Evolutionary conservation across 2,113 vertebrate species (phyloP).

Genomic region (Pipa parva): DNA sequence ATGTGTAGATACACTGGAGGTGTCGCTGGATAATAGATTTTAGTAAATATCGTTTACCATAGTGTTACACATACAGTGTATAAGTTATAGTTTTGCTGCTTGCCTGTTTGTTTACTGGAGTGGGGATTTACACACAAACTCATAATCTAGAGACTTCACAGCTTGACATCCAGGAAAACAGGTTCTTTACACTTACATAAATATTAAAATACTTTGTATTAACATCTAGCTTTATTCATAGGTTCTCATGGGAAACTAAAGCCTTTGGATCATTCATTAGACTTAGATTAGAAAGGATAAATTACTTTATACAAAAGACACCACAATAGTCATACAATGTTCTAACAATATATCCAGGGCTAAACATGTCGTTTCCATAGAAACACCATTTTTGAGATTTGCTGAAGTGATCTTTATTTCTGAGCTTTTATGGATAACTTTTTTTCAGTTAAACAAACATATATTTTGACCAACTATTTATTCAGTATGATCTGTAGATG

Average conservation of each 20-base stretch:
- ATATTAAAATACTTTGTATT: not conserved
- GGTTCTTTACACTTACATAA: not conserved
- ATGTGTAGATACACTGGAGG: too few relatives aligned
- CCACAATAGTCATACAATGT: not conserved
- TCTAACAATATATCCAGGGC: not conserved
- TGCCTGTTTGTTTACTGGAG: too few relatives aligned
- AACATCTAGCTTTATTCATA: not conserved
- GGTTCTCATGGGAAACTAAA: not conserved
- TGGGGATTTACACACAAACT: not conserved
- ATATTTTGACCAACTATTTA: not conserved
- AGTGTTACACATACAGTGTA: too few relatives aligned
- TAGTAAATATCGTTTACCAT: too few relatives aligned
- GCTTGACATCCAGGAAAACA: not conserved
- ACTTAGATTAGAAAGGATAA: not conserved
- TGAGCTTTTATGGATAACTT: not conserved
- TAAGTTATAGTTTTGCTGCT: too few relatives aligned
- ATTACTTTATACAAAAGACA: not conserved
- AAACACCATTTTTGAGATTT: slow-evolving; percentile 12
- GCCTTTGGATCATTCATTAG: not conserved
- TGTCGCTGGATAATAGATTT: too few relatives aligned
- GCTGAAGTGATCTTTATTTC: not conserved
- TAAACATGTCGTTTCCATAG: slow-evolving; percentile 30
- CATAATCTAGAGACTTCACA: not conserved
- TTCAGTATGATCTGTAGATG: too few relatives aligned
- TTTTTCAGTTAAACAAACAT: slow-evolving; percentile 6